Base-by-base conservation (phyloP, 1,140 invertebrate genomes). In the Diabrotica virgifera region DNA sequence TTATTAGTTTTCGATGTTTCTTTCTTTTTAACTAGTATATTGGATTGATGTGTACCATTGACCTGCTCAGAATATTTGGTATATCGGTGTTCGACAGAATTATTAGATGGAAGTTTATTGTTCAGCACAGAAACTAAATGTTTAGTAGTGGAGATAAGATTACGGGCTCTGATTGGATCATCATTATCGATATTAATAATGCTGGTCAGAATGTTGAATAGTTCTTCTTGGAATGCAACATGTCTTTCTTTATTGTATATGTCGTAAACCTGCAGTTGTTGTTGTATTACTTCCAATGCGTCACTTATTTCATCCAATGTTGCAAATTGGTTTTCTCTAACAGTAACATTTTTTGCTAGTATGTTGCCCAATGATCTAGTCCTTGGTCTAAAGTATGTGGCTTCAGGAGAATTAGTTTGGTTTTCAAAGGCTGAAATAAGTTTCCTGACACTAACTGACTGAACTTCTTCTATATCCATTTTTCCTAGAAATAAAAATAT, bases 141-240 rank as follows among this genome's bases (percentile, higher is more conserved):
- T 51, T 65, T 55, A 51, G 67, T 66, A 38, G 62, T 50, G 5
- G 2, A 12, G 35, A 69, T 69, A 4, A 69, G 40, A 10, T 66
- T 38, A n/a, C 46, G 51, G 37, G 62, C 65, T 24, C 60, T 63
- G 52, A 59, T 40, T 8, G 52, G 54, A 40, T 56, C 67, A 50
- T 64, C 60, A 50, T 56, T 56, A 38, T 66, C 67, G 9, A 69
- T 63, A 13, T 60, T 69, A 5, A 63, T 63, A 52, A 69, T 65
- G 51, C 36, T 59, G 7, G 59, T 69, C 36, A 69, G 60, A 14
- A 66, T 59, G n/a, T 66, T 60, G 46, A 69, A 69, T 9, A 69
- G 14, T 37, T 69, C 61, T 57, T 69, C 67, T 61, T 66, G 67
- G 52, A 69, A 69, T 12, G 67, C 67, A n/a, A 69, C 64, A 13